Evolutionary conservation across 2,888 invertebrate genomes (phyloP), one percentile per base, ranked within the genome.

Genomic region (Pyrgus malvae): DNA sequence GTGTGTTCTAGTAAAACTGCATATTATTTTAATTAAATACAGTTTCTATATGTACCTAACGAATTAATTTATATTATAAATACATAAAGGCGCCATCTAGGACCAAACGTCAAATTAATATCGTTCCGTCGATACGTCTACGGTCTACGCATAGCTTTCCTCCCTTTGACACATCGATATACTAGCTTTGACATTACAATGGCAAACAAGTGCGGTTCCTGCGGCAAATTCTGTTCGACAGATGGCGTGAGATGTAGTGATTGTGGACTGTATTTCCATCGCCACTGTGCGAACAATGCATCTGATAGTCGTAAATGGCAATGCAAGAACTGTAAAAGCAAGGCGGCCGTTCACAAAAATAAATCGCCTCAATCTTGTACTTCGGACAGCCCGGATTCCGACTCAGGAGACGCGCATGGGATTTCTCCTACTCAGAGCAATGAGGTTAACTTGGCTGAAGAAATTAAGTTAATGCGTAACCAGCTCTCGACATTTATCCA

Each of bases 191-290:
- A 9, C 1, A 6, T 5, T 9, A n/a, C n/a, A n/a, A 27, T 27
- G 27, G 9, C 27, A 8, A 21, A 19, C 12, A 45, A 45, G n/a
- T 45, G 45, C 4, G 21, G 31, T 12, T 7, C 21, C 8, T 45
- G 45, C 19, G 45, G 31, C 19, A 45, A 45, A 11, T 45, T 33
- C 14, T 19, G 19, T 1, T 33, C 45, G 19, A 11, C 45, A 45
- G 45, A 45, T 45, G 45, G 45, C 19, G 45, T 33, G 3, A 45
- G 21, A 9, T 45, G 45, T 9, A 12, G n/a, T 2, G 3, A 19
- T 2, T 45, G 45, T n/a, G 9, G 25, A 11, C 9, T 14, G 1
- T 21, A 12, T 1, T 33, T 33, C 5, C 45, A 45, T 21, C 19
- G 33, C 2, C 27, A 8, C 6, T 27, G 27, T n/a, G 27, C 27